Evolutionary conservation across 2,888 invertebrate genomes (phyloP), one percentile per base, ranked within the genome.

Genomic region (Phaonia tiefii): DNA sequence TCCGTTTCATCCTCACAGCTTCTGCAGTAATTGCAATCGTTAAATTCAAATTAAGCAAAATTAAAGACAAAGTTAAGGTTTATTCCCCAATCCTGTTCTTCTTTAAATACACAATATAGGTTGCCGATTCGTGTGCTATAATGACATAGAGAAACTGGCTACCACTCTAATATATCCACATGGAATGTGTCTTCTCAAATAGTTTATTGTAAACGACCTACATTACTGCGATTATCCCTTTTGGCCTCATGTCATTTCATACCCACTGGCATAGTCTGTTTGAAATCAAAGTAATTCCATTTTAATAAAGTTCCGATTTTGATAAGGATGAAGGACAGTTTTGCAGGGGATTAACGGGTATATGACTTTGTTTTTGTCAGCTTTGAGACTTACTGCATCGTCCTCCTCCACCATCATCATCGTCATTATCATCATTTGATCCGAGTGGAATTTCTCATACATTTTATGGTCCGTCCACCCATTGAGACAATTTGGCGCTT

Each of bases 401-500:
- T 13, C 22, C 26, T 63, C 31, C 8, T 31, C 4, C 31, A n/a
- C n/a, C n/a, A n/a, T n/a, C n/a, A n/a, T 31, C 31, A 8, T 31
- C 8, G 31, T 31, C 31, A 8, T 8, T 31, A 8, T 8, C 31
- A 3, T 31, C 31, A 8, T 8, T 31, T 8, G 31, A 31, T 31
- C 31, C 60, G 46, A 26, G 26, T 56, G 46, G 26, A 39, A 49
- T 49, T 63, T 60, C 60, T 31, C 49, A 46, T 71, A 37, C 46
- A 60, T 31, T 71, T 71, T 71, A 72, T 72, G 60, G 49, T 63
- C 37, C 72, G 49, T 63, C 37, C 72, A 49, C 49, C 51, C 58
- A 72, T 60, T 25, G 31, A 72, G 72, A 72, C 72, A 22, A 63
- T 51, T 60, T 72, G 72, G 49, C 72, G 72, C 72, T 49, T 15